phyloP scores from a whole-genome alignment of 2,888 invertebrate genomes.

The Diarsia mendica region DNA sequence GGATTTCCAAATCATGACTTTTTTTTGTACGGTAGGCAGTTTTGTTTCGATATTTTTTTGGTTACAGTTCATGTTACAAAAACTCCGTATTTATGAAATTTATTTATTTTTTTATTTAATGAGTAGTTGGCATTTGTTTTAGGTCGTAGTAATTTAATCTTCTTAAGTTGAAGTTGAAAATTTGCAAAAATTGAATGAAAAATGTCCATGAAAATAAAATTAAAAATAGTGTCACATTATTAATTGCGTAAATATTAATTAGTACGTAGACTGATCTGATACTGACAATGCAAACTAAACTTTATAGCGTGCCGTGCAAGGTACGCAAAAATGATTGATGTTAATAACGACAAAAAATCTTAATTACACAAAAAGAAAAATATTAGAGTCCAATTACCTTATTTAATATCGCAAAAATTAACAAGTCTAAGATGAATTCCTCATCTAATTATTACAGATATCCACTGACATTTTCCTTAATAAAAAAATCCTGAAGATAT shows the following conservation, averaged over 20 bases:
- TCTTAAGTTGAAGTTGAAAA: too few species aligned
- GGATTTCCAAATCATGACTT: constrained; percentile 29
- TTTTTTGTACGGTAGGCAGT: background rate
- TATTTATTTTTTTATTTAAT: background rate
- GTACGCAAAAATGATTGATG: background rate
- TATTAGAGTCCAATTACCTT: background rate
- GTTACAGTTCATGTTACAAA: background rate
- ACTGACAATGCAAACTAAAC: background rate
- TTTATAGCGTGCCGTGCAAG: background rate
- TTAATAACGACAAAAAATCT: background rate
- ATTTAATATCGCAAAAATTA: constrained; percentile 8
- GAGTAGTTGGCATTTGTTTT: background rate
- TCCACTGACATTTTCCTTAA: background rate
- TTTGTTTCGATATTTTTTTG: background rate
- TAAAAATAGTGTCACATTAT: background rate
- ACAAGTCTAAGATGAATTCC: background rate
- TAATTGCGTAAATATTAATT: background rate
- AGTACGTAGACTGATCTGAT: background rate
- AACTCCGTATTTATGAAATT: background rate
- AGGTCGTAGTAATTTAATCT: too few species aligned
- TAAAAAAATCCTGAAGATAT: constrained; percentile 21
- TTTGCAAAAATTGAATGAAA: too few species aligned
- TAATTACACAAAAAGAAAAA: background rate
- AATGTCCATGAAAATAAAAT: background rate
- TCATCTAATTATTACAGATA: background rate